Evolutionary conservation across 2,113 vertebrate species (phyloP).

Genomic region (Phycodurus eques): DNA sequence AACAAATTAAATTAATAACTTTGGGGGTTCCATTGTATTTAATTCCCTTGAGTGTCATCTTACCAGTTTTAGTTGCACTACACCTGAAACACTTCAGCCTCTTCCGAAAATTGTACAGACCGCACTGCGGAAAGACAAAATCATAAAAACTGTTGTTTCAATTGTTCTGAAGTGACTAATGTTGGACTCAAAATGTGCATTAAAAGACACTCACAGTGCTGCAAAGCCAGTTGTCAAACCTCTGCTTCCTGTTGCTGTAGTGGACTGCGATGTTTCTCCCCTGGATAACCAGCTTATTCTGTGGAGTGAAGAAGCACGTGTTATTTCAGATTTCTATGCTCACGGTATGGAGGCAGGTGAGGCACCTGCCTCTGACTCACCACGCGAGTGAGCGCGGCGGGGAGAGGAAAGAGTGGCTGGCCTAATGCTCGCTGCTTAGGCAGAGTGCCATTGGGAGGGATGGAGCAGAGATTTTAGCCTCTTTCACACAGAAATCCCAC

Average conservation of each 20-base stretch:
- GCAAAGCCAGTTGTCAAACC: slow-evolving; percentile 99
- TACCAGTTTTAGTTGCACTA: slow-evolving; percentile 95
- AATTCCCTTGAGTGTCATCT: slow-evolving; percentile 49
- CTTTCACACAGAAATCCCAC: neutral
- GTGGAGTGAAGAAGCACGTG: slow-evolving; percentile 67
- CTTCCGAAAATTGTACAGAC: slow-evolving; percentile 99
- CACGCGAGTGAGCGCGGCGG: slow-evolving; percentile 81
- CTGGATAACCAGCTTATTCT: slow-evolving; percentile 94
- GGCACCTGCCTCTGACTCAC: slow-evolving; percentile 80
- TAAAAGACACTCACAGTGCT: slow-evolving; percentile 82
- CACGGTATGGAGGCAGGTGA: slow-evolving; percentile 70
- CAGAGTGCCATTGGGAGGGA: slow-evolving; percentile 57
- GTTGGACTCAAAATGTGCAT: slow-evolving; percentile 13
- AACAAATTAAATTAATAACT: neutral
- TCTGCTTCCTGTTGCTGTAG: slow-evolving; percentile 96
- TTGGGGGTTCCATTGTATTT: neutral
- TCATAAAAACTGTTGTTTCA: neutral
- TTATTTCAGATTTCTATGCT: slow-evolving; percentile 77
- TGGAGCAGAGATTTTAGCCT: neutral
- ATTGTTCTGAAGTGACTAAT: neutral
- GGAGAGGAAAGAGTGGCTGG: slow-evolving; percentile 72
- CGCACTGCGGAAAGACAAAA: slow-evolving; percentile 77
- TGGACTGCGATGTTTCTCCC: slow-evolving; percentile 96
- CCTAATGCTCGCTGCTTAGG: slow-evolving; percentile 75
- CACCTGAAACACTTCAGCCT: slow-evolving; percentile 99